Conservation (phyloP, 1,140 invertebrate genomes). For the Diabrotica virgifera region DNA sequence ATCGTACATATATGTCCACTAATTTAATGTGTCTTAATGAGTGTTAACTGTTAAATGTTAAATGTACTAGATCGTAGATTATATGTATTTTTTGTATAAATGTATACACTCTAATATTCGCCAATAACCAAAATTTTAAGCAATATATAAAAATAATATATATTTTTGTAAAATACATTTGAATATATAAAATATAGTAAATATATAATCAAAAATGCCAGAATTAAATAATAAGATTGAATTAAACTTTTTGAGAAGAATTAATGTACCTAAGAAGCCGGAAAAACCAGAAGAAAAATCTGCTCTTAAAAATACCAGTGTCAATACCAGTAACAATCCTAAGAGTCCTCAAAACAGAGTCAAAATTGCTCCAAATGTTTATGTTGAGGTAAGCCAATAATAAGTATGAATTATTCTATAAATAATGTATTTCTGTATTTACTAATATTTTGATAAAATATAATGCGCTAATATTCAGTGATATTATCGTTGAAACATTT, state of each 20-base stretch:
- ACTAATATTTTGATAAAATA: too few relatives aligned
- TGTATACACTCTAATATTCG: background rate
- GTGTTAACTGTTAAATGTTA: constrained; percentile 3
- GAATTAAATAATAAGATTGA: constrained; percentile 31
- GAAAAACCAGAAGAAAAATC: constrained; percentile 4
- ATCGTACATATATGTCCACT: background rate
- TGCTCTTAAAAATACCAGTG: constrained; percentile 4
- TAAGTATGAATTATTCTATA: background rate
- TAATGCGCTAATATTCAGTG: too few relatives aligned
- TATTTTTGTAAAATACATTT: background rate
- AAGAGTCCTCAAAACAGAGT: constrained; percentile 35
- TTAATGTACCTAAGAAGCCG: background rate
- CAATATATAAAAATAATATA: constrained; percentile 1
- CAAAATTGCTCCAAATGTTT: constrained; percentile 40
- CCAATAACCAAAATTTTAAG: background rate
- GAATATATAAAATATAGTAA: background rate
- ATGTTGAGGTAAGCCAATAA: constrained; percentile 40
- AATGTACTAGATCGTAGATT: background rate
- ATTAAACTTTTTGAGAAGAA: constrained; percentile 25
- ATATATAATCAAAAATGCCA: constrained; percentile 22
- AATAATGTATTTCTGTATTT: too few relatives aligned
- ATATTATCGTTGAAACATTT: too few relatives aligned
- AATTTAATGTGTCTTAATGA: constrained; percentile 10
- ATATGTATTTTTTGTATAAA: background rate
- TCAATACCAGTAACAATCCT: constrained; percentile 12